phyloP scores from a whole-genome alignment of 2,888 invertebrate genomes.

The Drosophila affinis region DNA sequence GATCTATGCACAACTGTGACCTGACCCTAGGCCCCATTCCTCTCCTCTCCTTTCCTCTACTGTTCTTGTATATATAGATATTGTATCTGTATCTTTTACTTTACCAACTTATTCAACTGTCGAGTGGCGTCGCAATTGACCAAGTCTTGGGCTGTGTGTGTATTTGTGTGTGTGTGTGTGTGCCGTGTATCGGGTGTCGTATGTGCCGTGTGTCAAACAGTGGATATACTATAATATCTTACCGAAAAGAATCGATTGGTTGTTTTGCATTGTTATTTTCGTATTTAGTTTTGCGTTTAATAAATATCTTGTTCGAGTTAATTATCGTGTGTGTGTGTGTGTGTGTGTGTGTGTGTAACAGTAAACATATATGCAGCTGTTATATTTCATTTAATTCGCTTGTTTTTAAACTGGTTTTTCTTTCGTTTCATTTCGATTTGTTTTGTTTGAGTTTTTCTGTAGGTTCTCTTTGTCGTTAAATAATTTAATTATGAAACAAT shows the following conservation, averaged over 20 bases:
- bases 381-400: conserved; percentile 57
- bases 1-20: conserved; percentile 35
- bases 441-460: conserved; percentile 37
- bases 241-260: conserved; percentile 24
- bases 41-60: background rate
- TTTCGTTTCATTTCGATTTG: conserved; percentile 35
- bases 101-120: conserved; percentile 45
- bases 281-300: conserved; percentile 45
- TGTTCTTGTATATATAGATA: conserved; percentile 14
- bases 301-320: conserved; percentile 69
- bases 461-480: conserved; percentile 43
- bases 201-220: background rate
- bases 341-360: conserved; percentile 67
- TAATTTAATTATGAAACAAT: conserved; percentile 73
- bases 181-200: background rate
- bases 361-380: conserved; percentile 73
- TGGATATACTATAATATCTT: background rate
- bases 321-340: conserved; percentile 35
- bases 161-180: background rate
- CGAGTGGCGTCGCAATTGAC: conserved; percentile 14
- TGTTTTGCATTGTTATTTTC: conserved; percentile 13
- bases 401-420: conserved; percentile 46
- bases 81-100: conserved; percentile 9
- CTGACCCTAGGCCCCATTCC: conserved; percentile 25
- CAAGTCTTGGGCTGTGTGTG: conserved; percentile 19